A percentile compares a stretch with the other conserved stretches of the same genome.
phyloP scores from a whole-genome alignment of 2,888 invertebrate genomes.

The Eupithecia dodoneata region DNA sequence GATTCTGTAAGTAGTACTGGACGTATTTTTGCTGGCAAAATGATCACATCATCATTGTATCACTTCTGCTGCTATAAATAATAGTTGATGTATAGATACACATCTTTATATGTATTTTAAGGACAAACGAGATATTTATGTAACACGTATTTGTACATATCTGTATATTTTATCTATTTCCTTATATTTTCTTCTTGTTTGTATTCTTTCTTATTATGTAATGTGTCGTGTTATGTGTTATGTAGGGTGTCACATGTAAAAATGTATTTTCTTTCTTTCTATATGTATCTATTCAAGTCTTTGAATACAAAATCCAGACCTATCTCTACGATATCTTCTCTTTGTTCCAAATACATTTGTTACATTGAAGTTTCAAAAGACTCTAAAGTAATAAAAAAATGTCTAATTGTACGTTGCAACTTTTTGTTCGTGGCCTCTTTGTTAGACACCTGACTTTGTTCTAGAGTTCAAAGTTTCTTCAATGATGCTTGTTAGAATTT shows the following conservation, averaged over 20 bases:
- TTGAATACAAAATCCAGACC: not conserved
- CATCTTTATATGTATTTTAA: not conserved
- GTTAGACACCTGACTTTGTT: not conserved
- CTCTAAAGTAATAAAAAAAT: not conserved
- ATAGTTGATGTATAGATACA: not conserved
- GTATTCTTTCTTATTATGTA: too few species aligned
- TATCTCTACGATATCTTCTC: not conserved
- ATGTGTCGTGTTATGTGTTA: too few species aligned
- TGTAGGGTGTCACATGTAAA: too few species aligned
- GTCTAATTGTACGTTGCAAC: not conserved
- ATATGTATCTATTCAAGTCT: not conserved
- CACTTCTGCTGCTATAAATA: not conserved
- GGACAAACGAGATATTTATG: not conserved
- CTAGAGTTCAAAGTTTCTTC: not conserved
- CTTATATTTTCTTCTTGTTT: too few species aligned
- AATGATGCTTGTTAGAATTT: not conserved
- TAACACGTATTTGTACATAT: too few species aligned
- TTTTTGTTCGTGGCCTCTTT: not conserved
- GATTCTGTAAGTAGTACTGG: too few species aligned
- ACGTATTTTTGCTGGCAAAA: not conserved
- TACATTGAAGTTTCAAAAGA: not conserved
- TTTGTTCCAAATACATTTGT: constrained; percentile 1
- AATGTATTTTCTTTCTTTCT: too few species aligned
- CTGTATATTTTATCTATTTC: too few species aligned
- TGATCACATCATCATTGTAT: not conserved